Conservation (phyloP, 2,888 invertebrate genomes). For the Parapristionchus giblindavisi region DNA sequence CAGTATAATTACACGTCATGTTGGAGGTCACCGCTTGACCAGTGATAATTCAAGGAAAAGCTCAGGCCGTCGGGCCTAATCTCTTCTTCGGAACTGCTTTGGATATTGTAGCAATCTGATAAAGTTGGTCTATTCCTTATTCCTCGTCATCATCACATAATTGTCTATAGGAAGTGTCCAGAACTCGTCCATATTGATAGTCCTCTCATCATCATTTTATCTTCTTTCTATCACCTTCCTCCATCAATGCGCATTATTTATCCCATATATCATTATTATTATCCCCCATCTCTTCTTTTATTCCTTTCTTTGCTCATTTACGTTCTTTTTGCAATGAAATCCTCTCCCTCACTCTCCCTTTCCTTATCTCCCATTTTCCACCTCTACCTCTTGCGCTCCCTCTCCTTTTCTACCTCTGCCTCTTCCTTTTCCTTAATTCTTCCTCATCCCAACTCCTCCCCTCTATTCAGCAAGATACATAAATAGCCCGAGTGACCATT, state of each 20-base stretch:
- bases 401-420: not conserved
- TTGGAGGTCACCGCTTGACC: too few species aligned
- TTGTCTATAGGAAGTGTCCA: too few species aligned
- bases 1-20: too few species aligned
- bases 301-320: conserved; percentile 8
- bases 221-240: conserved; percentile 9
- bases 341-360: conserved; percentile 5
- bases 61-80: too few species aligned
- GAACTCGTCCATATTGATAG: too few species aligned
- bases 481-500: not conserved
- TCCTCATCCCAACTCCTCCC: conserved; percentile 11
- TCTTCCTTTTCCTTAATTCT: conserved; percentile 23
- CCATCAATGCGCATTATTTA: conserved; percentile 25
- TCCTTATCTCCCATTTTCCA: not conserved
- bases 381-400: not conserved
- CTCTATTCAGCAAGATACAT: not conserved
- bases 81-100: too few species aligned
- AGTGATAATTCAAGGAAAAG: too few species aligned
- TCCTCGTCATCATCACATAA: too few species aligned
- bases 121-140: too few species aligned
- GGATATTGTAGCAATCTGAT: too few species aligned
- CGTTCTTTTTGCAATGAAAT: not conserved
- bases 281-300: conserved; percentile 7
- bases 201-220: too few species aligned
- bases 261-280: conserved; percentile 31